Evolutionary conservation across 2,113 vertebrate species (phyloP), one percentile per base, ranked within the genome.

Genomic region (Oophaga pumilio): DNA sequence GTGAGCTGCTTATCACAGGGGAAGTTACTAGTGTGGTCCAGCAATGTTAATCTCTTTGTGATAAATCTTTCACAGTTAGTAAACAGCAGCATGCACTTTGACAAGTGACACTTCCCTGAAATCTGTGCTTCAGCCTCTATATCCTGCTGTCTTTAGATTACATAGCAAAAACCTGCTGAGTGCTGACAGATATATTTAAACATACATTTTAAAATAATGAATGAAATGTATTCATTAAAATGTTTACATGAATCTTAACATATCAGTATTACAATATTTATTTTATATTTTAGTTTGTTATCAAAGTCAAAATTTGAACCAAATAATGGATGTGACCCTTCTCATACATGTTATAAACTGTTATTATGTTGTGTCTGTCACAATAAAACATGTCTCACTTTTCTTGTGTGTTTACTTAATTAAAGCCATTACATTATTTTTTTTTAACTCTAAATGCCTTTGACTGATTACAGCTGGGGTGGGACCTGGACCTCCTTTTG

Each of bases 171-270:
- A 43, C 33, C 33, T 43, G 33, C 33, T 43, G 33, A 43, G 3
- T 43, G 33, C 33, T 43, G 33, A 43, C 13, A 49, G 33, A 17
- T n/a, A 17, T 22, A 53, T n/a, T 22, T 77, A 13, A 33, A 69
- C 4, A 20, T 76, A 76, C 6, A 50, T 7, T 20, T 43, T 22
- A 50, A 28, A 57, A 79, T 28, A 9, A n/a, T 24, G 49, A 79
- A 28, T 78, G 4, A 24, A n/a, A 56, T 52, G 14, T 62, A 49
- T 64, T 20, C 20, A 43, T 62, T 28, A 22, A 62, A 64, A 82
- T 50, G 80, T 82, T 82, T 82, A 82, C 80, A 82, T 50, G n/a
- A 52, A 66, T 24, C 11, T 11, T 79, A 82, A 82, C 7, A 66
- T 14, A 64, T 82, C 60, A 82, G 60, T 82, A 64, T 82, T 82